A percentile compares a stretch with the other conserved stretches of the same genome.
These are phyloP conservation scores for Drosophila pallidifrons DNA, from an alignment of 1,140 invertebrate species.

Conservation along the genomic window DNA sequence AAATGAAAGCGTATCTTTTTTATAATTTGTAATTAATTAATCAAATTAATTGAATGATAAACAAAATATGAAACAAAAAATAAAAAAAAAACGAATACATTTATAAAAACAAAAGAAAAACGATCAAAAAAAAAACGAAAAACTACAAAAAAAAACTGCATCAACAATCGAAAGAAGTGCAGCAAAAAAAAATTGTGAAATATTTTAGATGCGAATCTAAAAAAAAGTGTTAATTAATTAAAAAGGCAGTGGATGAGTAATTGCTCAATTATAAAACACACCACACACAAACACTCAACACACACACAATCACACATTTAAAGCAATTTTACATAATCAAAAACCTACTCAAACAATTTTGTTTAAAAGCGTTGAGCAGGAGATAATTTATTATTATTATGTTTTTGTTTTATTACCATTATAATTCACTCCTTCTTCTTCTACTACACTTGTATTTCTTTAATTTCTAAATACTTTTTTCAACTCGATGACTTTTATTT, in stretches of 20 bases:
- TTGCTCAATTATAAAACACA: conserved; percentile 43
- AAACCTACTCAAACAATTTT: conserved; percentile 3
- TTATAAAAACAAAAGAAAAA: conserved; percentile 53
- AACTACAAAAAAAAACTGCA: conserved; percentile 61
- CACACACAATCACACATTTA: conserved; percentile 37
- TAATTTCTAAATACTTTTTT: conserved; percentile 27
- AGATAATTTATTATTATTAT: conserved; percentile 45
- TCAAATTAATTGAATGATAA: conserved; percentile 46
- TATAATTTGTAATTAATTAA: conserved; percentile 42
- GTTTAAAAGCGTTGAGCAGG: conserved; percentile 31
- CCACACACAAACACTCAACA: conserved; percentile 29
- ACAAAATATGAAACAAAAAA: conserved; percentile 27
- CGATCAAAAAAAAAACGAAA: conserved; percentile 59
- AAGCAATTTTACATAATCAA: conserved; percentile 66
- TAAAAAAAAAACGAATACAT: conserved; percentile 59
- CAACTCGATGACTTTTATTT: conserved; percentile 30
- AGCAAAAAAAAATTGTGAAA: conserved; percentile 47
- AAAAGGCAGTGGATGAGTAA: conserved; percentile 35
- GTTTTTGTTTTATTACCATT: conserved; percentile 42
- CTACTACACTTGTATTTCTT: conserved; percentile 13
- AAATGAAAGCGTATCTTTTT: conserved; percentile 56
- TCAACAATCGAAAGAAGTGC: conserved; percentile 64
- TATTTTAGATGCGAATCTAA: conserved; percentile 56
- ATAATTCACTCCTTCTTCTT: conserved; percentile 22
- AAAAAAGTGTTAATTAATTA: conserved; percentile 47